Conservation (phyloP, 2,113 vertebrate species). For the Larimichthys crocea region DNA sequence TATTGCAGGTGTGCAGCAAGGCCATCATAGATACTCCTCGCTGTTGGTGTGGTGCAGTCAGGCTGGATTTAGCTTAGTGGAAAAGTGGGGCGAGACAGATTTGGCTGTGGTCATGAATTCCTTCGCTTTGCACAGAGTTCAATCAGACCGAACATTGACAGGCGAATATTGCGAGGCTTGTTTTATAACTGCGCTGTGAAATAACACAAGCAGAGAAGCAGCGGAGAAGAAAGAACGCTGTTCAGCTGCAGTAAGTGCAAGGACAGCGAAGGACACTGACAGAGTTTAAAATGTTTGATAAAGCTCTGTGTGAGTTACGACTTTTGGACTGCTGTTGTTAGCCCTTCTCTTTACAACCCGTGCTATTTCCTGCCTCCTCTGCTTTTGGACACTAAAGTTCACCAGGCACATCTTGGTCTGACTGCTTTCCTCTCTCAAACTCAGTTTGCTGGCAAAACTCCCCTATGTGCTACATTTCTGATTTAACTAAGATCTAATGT, state of each 20-base stretch:
- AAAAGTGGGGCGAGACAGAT: background rate
- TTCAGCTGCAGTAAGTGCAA: background rate
- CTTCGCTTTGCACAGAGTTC: background rate
- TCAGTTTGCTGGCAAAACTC: background rate
- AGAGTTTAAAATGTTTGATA: background rate
- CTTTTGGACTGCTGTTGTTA: background rate
- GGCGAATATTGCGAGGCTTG: background rate
- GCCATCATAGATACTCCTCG: background rate
- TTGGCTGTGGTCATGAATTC: too few relatives aligned
- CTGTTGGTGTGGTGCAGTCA: background rate
- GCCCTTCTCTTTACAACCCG: conserved; percentile 3
- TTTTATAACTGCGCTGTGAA: background rate
- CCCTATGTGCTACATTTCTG: background rate
- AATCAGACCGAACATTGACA: background rate
- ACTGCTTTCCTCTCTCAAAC: conserved; percentile 1
- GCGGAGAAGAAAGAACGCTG: background rate
- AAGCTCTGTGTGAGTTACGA: background rate
- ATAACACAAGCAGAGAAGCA: background rate
- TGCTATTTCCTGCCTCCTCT: background rate
- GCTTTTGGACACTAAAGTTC: conserved; percentile 1
- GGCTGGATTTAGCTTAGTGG: background rate
- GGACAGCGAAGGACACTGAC: background rate
- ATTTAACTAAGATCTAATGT: conserved; percentile 2
- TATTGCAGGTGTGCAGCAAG: background rate
- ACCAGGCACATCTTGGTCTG: conserved; percentile 4